These are phyloP conservation scores for Arenaria interpres DNA, from an alignment of 2,113 vertebrate genomes.

Conservation along the genomic window DNA sequence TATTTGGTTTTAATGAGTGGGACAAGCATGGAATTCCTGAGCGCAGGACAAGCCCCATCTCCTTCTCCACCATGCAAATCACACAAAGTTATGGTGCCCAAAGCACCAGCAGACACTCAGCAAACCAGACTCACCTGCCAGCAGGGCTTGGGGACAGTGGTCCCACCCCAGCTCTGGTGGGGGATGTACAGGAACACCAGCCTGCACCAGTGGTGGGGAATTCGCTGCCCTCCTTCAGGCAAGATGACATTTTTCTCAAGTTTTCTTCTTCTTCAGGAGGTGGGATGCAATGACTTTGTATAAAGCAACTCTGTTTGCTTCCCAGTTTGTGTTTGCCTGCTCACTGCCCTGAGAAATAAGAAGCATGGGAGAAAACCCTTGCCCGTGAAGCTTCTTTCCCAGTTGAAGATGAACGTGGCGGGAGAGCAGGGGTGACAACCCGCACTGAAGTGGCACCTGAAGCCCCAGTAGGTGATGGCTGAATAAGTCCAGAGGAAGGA, in stretches of 20 bases:
- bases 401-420: neutral
- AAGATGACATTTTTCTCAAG: neutral
- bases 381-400: neutral
- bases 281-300: neutral
- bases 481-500: neutral
- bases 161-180: neutral
- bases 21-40: neutral
- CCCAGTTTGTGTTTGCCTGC: neutral
- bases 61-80: neutral
- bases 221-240: neutral
- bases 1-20: neutral
- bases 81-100: neutral
- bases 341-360: neutral
- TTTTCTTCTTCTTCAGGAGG: neutral
- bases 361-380: neutral
- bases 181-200: neutral
- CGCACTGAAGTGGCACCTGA: neutral
- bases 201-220: neutral
- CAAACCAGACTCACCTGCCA: neutral
- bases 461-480: neutral
- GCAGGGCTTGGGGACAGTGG: neutral
- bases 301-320: neutral
- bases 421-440: neutral
- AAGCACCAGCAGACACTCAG: neutral
- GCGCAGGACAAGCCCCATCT: fast-evolving